Conservation (phyloP, 2,888 invertebrate genomes). For the Carterocephalus palaemon region DNA sequence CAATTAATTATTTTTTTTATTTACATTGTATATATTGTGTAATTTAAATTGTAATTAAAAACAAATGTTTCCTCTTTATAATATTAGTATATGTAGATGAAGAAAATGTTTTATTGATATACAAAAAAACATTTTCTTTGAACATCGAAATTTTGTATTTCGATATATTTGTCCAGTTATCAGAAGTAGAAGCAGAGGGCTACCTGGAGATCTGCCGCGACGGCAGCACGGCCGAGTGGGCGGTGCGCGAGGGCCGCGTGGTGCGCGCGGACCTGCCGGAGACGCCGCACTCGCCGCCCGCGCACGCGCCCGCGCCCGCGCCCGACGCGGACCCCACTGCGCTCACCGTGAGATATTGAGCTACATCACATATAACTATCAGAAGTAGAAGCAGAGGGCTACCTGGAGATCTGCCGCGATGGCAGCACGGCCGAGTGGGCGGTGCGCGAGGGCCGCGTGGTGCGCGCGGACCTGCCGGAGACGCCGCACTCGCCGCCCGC, state of each 20-base stretch:
- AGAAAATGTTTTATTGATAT: too few species aligned
- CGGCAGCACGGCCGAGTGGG: conserved; percentile 81
- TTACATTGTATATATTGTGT: too few species aligned
- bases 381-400: conserved; percentile 55
- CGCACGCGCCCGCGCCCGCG: conserved; percentile 44
- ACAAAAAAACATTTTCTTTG: too few species aligned
- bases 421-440: conserved; percentile 81
- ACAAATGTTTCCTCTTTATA: too few species aligned
- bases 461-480: conserved; percentile 75
- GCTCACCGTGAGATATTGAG: conserved; percentile 46
- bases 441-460: conserved; percentile 72
- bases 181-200: conserved; percentile 49
- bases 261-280: conserved; percentile 76
- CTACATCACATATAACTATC: too few species aligned
- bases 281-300: conserved; percentile 82
- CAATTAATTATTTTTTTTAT: too few species aligned
- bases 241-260: conserved; percentile 72
- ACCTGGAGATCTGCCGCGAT: conserved; percentile 80
- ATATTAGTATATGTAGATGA: too few species aligned
- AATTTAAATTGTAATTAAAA: too few species aligned
- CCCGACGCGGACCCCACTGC: conserved; percentile 42
- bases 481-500: conserved; percentile 82
- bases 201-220: conserved; percentile 80
- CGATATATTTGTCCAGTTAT: conserved; percentile 2
- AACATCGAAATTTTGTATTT: too few species aligned